Conservation (phyloP, 2,797 vertebrate species). For the Pachyuromys duprasi region DNA sequence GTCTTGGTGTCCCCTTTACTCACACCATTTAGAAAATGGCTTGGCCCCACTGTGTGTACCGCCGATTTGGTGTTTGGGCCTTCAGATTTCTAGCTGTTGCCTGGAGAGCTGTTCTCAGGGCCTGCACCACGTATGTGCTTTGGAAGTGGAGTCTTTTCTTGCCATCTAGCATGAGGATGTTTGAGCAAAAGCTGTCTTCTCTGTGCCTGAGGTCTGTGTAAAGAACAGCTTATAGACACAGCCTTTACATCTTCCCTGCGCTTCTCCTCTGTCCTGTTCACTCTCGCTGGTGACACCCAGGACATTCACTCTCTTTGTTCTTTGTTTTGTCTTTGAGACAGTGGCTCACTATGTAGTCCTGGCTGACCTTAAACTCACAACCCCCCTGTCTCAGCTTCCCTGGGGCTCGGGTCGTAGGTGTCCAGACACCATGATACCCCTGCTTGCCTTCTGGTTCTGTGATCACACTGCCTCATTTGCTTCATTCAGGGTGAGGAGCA, state of each 20-base stretch:
- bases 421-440: no score
- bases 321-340: neutral
- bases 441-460: neutral
- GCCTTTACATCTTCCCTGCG: neutral
- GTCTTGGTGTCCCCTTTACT: neutral
- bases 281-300: neutral
- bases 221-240: neutral
- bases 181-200: neutral
- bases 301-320: neutral
- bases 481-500: neutral
- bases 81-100: neutral
- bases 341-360: neutral
- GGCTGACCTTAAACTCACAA: neutral
- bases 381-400: neutral
- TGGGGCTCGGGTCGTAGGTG: neutral
- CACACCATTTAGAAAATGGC: neutral
- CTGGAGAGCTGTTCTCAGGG: neutral
- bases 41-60: neutral
- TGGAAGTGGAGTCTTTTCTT: slow-evolving; percentile 18
- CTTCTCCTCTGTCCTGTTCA: neutral
- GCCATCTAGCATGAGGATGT: neutral
- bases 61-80: neutral
- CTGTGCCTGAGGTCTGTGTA: neutral
- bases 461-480: no score
- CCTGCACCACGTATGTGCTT: neutral